Base-by-base conservation (phyloP, 2,888 invertebrate genomes). In the Trachelus stipa region DNA sequence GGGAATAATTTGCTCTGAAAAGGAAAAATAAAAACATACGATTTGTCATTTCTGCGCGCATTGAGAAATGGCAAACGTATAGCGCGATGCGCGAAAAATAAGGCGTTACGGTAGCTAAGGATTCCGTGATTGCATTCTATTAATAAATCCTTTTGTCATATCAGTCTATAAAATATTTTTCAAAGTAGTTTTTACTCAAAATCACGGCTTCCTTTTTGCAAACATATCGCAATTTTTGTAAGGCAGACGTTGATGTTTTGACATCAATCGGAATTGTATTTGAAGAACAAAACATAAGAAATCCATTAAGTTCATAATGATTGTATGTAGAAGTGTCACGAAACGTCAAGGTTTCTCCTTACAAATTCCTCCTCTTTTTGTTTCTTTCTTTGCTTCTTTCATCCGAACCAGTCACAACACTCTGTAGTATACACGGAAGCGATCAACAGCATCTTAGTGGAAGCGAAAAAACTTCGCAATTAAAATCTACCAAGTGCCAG, bases 391-490 rank as follows among this genome's bases (percentile, higher is more conserved):
- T 37, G 37, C 4, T 56, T 56, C 40, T 56, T 9, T 56, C 23
- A 56, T 56, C 40, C 40, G 23, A 56, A 23, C 40, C 40, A 56
- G 40, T 56, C 23, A 56, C 40, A 23, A 23, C 23, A 56, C 40
- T 56, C 40, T 56, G 23, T 56, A 9, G 15, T 23, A 15, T 9
- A 23, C 15, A 56, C 23, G 23, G 23, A 85, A 85, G 74, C 81
- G 84, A 85, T 86, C 87, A 89, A 88, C 88, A 88, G 86, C 87
- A 86, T 85, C 85, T 84, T 84, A 82, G 80, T 84, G 85, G 83
- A 85, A 83, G 76, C 79, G 83, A 82, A 85, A 84, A 85, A 86
- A 87, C 83, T 84, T 77, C 75, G 79, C 78, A 81, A 81, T 81
- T 82, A 69, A 79, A 79, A 80, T 79, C 74, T 76, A 81, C 80